Base-by-base conservation (phyloP, 2,888 invertebrate genomes). In the Scaeva pyrastri region DNA sequence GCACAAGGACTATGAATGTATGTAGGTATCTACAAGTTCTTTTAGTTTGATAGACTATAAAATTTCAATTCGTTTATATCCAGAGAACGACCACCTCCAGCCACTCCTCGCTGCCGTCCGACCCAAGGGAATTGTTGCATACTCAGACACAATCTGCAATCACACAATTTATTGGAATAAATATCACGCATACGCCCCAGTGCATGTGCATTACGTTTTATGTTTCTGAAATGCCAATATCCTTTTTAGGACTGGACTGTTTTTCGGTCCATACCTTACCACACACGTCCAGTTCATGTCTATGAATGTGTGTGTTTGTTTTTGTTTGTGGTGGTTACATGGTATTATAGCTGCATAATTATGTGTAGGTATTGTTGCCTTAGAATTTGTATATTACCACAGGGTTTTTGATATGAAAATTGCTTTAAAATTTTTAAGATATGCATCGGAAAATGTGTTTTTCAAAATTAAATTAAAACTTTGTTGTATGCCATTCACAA, bases 161-260 rank as follows among this genome's bases (percentile, higher is more conserved):
- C 43, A 43, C 8, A 58, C 71, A 75, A 66, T 79, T 75, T 41
- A 75, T 79, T 84, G 79, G 45, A 70, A 79, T 75, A 84, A 75
- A 84, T 66, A 71, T 50, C 64, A 74, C 75, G 56, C 74, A 75
- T 75, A 79, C 74, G 64, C 74, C 74, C 70, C 16, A 48, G 36
- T 71, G 72, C 31, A 70, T 43, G 19, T 74, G 70, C 75, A 81
- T 70, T 70, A 64, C 78, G 70, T 74, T 76, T 70, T 70, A 64
- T 74, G 70, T 74, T 76, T 56, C 48, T 41, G 23, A 76, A 81
- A 77, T 82, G 50, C 52, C 76, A 77, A 52, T 77, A 66, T 64
- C 48, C 26, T 19, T 11, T 31, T n/a, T 36, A 8, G 26, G 16
- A 64, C 39, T 19, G 11, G 8, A 6, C 4, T 12, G 4, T 64